Base-by-base conservation (phyloP, 2,113 vertebrate genomes). In the Cettia cetti region DNA sequence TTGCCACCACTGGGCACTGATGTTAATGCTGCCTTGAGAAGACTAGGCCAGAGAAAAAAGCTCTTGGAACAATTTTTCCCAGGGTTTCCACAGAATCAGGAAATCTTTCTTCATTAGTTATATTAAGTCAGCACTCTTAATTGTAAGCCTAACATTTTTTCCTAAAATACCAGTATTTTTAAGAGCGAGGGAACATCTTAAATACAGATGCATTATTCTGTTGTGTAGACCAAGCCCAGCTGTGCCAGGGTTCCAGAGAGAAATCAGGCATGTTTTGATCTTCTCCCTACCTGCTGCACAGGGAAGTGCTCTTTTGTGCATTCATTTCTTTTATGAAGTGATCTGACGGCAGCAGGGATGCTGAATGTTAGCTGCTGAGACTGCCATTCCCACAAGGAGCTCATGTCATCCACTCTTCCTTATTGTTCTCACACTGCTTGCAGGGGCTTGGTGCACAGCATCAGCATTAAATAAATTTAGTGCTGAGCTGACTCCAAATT, bases 11-110 rank as follows among this genome's bases (percentile, higher is more conserved):
- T 77, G n/a, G 24, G 28, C n/a, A 80, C 31, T 35, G 52, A 69
- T 91, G 64, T 57, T 84, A 86, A 69, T 83, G 65, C 40, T 61
- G 27, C 70, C 70, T 83, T 70, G 71, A 91, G 63, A 70, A 57
- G 76, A 80, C 31, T 15, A 23, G 15, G 30, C 18, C 18, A 65
- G 59, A 89, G 45, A 61, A 75, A 57, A 57, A 44, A 80, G 13
- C 5, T 49, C 30, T 80, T 2, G 0, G 22, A 77, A 54, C 18
- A 83, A 20, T 49, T 76, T 82, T 81, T 72, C n/a, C 31, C 7
- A n/a, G 7, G 1, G 1, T 83, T 80, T 65, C 31, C 33, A 77
- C 26, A 52, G 30, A 60, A 79, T 75, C 44, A 60, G 31, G 42
- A 89, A 72, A 70, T 60, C 40, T 13, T 85, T 64, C 44, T 86